A percentile compares a stretch with the other conserved stretches of the same genome.
Conservation (phyloP, 1,140 invertebrate genomes). For the Brevipalpus yothersi region DNA sequence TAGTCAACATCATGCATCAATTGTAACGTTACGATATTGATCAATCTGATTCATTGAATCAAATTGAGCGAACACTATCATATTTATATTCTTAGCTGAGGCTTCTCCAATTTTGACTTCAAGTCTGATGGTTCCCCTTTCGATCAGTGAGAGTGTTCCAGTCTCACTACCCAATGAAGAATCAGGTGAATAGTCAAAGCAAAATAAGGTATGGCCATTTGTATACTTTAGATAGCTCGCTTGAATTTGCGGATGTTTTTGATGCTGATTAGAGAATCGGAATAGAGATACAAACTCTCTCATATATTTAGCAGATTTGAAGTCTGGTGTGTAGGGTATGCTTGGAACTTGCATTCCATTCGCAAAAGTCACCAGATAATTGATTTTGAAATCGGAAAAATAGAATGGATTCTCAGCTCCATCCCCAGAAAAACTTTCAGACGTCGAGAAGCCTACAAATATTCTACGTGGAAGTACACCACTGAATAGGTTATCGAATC, state of each 20-base stretch:
- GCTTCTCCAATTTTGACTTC: background rate
- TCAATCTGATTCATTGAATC: background rate
- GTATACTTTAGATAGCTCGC: background rate
- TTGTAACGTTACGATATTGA: background rate
- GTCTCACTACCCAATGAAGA: background rate
- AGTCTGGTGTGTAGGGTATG: slow-evolving; percentile 2
- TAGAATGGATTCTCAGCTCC: slow-evolving; percentile 1
- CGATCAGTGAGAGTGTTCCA: background rate
- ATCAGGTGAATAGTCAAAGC: background rate
- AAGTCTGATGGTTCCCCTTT: background rate
- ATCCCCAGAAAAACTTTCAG: slow-evolving; percentile 1
- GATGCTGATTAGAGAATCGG: background rate
- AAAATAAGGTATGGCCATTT: background rate
- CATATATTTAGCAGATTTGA: slow-evolving; percentile 1
- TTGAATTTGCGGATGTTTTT: background rate
- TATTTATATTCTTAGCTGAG: background rate
- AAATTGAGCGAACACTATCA: background rate
- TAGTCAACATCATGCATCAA: background rate
- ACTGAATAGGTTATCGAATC: slow-evolving; percentile 5
- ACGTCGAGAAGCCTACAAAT: slow-evolving; percentile 2
- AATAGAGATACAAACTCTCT: background rate
- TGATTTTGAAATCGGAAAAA: slow-evolving; percentile 4
- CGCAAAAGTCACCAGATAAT: slow-evolving; percentile 1
- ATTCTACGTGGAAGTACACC: slow-evolving; percentile 2
- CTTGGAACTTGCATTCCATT: slow-evolving; percentile 2